These are phyloP conservation scores for Penaeus vannamei DNA, from an alignment of 1,140 invertebrate genomes.

Conservation along the genomic window DNA sequence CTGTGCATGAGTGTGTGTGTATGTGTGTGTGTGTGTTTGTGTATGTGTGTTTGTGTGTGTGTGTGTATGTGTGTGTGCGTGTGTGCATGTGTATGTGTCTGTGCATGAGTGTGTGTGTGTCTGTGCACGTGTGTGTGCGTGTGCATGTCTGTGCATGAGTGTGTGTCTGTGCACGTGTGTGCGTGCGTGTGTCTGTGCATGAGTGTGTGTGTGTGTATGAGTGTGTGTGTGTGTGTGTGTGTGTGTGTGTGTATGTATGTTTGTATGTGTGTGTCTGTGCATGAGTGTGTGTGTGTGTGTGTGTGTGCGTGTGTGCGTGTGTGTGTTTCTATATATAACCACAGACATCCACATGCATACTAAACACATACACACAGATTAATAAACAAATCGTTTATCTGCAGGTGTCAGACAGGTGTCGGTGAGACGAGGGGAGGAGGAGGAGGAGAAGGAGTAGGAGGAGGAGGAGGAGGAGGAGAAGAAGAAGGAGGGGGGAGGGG, in stretches of 20 bases:
- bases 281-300: neutral
- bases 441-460: neutral
- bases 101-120: neutral
- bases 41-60: neutral
- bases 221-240: slow-evolving; percentile 1
- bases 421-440: neutral
- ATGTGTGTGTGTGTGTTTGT: neutral
- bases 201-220: neutral
- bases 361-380: too few relatives aligned
- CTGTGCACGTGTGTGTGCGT: neutral
- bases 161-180: neutral
- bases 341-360: too few relatives aligned
- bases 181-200: neutral
- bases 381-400: too few relatives aligned
- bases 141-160: neutral
- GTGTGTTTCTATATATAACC: too few relatives aligned
- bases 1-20: neutral
- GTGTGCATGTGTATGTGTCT: slow-evolving; percentile 1
- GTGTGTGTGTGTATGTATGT: neutral
- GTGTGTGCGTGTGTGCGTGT: neutral
- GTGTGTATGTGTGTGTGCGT: neutral
- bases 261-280: neutral
- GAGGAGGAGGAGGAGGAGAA: neutral
- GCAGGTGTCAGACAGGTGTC: too few relatives aligned
- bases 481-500: neutral